phyloP scores from a whole-genome alignment of 2,113 vertebrate species.

The Ailurus styani region DNA sequence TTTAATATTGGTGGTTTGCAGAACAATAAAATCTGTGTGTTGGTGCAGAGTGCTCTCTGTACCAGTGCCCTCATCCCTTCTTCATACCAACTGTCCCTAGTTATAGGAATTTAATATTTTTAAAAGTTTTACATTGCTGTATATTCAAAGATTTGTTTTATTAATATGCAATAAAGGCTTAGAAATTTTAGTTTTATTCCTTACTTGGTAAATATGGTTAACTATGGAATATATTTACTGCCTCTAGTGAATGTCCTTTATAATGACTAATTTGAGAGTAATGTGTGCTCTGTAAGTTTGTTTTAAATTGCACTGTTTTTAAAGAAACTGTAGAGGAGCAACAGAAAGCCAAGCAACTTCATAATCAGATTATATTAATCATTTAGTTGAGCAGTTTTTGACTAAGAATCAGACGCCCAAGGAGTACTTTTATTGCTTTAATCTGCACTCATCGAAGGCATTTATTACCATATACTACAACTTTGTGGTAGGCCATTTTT shows the following conservation, averaged over 20 bases:
- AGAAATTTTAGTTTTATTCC: constrained; percentile 80
- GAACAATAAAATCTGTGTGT: constrained; percentile 73
- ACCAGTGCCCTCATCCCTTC: constrained; percentile 78
- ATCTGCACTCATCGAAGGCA: constrained; percentile 76
- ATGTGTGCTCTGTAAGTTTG: constrained; percentile 80
- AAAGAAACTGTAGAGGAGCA: constrained; percentile 75
- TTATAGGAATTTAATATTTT: constrained; percentile 83
- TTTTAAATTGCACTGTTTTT: constrained; percentile 85
- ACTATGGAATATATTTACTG: constrained; percentile 80
- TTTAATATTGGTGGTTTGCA: constrained; percentile 80
- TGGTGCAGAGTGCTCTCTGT: constrained; percentile 64
- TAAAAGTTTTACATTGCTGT: constrained; percentile 84
- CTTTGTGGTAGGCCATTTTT: constrained; percentile 80
- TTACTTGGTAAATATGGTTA: constrained; percentile 81
- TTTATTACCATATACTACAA: constrained; percentile 75
- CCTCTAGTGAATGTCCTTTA: constrained; percentile 84
- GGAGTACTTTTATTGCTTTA: constrained; percentile 77
- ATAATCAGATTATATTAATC: constrained; percentile 73
- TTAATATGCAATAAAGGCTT: constrained; percentile 87
- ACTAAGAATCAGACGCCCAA: constrained; percentile 76
- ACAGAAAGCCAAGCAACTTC: constrained; percentile 72
- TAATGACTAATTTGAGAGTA: constrained; percentile 81
- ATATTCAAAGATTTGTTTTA: constrained; percentile 85
- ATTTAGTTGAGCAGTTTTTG: constrained; percentile 76
- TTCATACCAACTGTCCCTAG: constrained; percentile 78